Evolutionary conservation across 2,797 vertebrate species (phyloP), one percentile per base, ranked within the genome.

Genomic region (Channallabes apus): DNA sequence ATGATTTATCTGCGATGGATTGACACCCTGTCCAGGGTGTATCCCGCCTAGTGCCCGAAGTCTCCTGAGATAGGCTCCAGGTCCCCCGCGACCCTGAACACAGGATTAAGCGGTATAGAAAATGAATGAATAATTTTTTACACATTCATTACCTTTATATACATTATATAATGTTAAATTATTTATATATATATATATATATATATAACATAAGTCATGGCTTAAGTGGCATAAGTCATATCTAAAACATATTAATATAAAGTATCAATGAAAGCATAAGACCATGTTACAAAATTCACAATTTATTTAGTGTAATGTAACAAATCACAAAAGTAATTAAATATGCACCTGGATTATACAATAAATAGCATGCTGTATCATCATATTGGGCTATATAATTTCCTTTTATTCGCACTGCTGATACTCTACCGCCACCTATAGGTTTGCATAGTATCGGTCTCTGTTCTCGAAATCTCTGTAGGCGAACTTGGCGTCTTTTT

Each of bases 381-480:
- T 51, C 11, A 51, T 3, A 72, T 71, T n/a, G 18, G 14, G 20
- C 17, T 4, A 20, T 27, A 64, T 64, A 51, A 41, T 38, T 38
- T 59, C 51, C 12, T 35, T 72, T 62, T 73, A 82, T 82, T 73
- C 56, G 20, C 68, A 82, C 24, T 1, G 32, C 15, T 20, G 32
- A 18, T 18, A 51, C 58, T 54, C 9, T 4, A 38, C 4, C 27
- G 17, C 29, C 29, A 32, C 83, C 95, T 94, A 99, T 78, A 99
- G 91, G 92, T 97, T 99, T 35, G 94, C 88, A 15, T 95, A 94
- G 86, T 99, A 99, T 22, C 97, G 95, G 90, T 95, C 93, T 84
- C 97, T 94, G 94, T 96, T 98, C 87, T 95, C 91, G 83, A 97
- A 98, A 90, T 98, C 96, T 90, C 92, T 96, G 86, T 95, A 89